Conservation (phyloP, 2,888 invertebrate species). For the Halocaridina rubra region DNA sequence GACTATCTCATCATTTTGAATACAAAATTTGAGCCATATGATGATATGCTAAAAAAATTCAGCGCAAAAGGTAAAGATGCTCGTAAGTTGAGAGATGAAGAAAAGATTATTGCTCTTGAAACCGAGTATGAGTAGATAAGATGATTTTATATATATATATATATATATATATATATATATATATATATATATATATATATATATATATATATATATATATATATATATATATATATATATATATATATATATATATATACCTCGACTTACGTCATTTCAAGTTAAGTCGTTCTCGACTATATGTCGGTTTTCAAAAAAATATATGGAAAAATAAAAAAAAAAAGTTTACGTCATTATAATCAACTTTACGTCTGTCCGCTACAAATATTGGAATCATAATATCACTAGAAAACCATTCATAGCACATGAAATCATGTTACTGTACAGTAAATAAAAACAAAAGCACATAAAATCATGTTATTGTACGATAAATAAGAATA, state of each 20-base stretch:
- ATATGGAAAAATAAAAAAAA: too few species aligned
- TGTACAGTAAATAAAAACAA: too few species aligned
- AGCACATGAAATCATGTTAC: too few species aligned
- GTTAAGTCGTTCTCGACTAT: too few species aligned
- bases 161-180: neutral
- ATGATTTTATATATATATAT: neutral
- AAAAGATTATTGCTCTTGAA: neutral
- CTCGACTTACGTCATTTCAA: neutral
- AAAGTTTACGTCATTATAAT: too few species aligned
- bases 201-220: neutral
- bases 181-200: neutral
- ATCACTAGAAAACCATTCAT: too few species aligned
- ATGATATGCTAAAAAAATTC: neutral
- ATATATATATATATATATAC: neutral
- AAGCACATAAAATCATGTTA: too few species aligned
- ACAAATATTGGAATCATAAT: too few species aligned
- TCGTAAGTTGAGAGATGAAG: neutral
- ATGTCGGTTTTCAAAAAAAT: too few species aligned
- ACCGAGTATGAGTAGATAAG: neutral
- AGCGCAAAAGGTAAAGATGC: neutral
- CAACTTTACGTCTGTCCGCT: too few species aligned
- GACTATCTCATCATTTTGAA: neutral
- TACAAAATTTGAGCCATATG: neutral
- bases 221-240: neutral
- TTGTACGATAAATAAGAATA: too few species aligned